Percentiles rank a stretch among this genome's conserved stretches.
These are phyloP conservation scores for Drosophila niveifrons DNA, from an alignment of 2,888 invertebrate genomes.

Conservation along the genomic window DNA sequence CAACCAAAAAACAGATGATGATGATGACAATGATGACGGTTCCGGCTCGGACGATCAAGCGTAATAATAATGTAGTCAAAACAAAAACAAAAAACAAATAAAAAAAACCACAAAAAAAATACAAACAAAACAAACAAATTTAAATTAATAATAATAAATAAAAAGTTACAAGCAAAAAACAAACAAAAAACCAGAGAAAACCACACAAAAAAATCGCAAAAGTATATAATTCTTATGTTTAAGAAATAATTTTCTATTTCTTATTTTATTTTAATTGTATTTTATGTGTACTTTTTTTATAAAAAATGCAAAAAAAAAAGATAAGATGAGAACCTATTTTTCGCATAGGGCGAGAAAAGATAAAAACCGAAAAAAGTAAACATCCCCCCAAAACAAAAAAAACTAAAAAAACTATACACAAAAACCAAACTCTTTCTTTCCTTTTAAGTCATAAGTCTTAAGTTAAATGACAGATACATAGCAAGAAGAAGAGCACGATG, in stretches of 20 bases:
- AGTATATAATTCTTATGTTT: slow-evolving; percentile 83
- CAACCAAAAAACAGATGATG: slow-evolving; percentile 77
- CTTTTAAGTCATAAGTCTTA: slow-evolving; percentile 78
- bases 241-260: slow-evolving; percentile 85
- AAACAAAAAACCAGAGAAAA: slow-evolving; percentile 69
- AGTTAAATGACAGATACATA: slow-evolving; percentile 63
- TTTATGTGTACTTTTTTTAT: slow-evolving; percentile 84
- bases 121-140: slow-evolving; percentile 78
- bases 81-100: slow-evolving; percentile 75
- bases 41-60: slow-evolving; percentile 85
- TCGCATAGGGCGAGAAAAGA: slow-evolving; percentile 51
- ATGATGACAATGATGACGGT: slow-evolving; percentile 84
- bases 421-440: slow-evolving; percentile 69
- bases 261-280: slow-evolving; percentile 85
- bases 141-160: slow-evolving; percentile 81
- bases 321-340: slow-evolving; percentile 49
- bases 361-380: slow-evolving; percentile 69
- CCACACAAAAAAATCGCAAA: slow-evolving; percentile 80
- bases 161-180: slow-evolving; percentile 78
- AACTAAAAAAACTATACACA: slow-evolving; percentile 42
- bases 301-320: slow-evolving; percentile 80
- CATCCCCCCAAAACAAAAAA: slow-evolving; percentile 70
- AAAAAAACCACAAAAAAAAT: slow-evolving; percentile 72
- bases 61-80: slow-evolving; percentile 86
- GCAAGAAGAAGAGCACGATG: slow-evolving; percentile 23